Evolutionary conservation across 1,140 invertebrate genomes (phyloP).

Genomic region (Anoplophora glabripennis): DNA sequence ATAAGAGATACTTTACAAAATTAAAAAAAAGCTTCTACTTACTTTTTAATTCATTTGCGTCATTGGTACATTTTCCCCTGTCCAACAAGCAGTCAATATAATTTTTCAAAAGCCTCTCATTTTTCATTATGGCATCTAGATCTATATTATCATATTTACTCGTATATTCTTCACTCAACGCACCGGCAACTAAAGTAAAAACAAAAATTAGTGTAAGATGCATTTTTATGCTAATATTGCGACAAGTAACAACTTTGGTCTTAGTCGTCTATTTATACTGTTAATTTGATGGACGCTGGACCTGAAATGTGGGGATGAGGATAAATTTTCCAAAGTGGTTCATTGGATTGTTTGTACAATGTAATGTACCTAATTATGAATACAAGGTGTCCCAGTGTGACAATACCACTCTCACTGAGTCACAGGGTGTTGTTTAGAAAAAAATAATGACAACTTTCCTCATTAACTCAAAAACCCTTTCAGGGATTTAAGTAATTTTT

Average conservation of each 20-base stretch:
- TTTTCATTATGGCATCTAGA: slow-evolving; percentile 64
- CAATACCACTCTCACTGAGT: too few relatives aligned
- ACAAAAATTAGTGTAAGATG: not conserved
- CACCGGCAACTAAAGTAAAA: slow-evolving; percentile 7
- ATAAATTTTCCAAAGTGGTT: not conserved
- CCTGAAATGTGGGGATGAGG: not conserved
- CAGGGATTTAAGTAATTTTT: too few relatives aligned
- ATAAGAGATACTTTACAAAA: too few relatives aligned
- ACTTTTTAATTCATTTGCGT: slow-evolving; percentile 69
- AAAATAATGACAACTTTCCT: too few relatives aligned
- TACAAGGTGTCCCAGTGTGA: too few relatives aligned
- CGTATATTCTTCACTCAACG: slow-evolving; percentile 56
- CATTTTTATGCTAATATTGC: not conserved
- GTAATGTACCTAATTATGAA: too few relatives aligned
- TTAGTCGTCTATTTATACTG: not conserved
- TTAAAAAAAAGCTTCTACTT: too few relatives aligned
- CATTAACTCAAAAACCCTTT: too few relatives aligned
- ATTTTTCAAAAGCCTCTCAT: slow-evolving; percentile 61
- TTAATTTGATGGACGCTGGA: not conserved
- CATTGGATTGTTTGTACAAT: too few relatives aligned
- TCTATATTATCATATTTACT: slow-evolving; percentile 71
- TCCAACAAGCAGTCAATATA: slow-evolving; percentile 69
- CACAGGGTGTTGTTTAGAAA: too few relatives aligned
- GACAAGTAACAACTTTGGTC: not conserved
- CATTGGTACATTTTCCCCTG: slow-evolving; percentile 65